Conservation (phyloP, 2,888 invertebrate genomes). For the Aleiodes leptofemur region DNA sequence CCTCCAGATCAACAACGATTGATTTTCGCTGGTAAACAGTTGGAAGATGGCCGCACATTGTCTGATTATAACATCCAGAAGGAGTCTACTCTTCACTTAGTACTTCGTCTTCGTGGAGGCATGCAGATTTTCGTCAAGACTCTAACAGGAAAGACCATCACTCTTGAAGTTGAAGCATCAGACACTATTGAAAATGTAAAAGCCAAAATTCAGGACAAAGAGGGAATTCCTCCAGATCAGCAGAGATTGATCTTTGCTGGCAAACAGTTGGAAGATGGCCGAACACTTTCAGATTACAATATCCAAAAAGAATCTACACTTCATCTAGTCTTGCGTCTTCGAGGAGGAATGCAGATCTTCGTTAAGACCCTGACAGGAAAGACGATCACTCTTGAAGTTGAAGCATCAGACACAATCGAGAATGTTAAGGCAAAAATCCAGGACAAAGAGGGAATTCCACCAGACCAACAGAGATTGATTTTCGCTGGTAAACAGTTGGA, state of each 20-base stretch:
- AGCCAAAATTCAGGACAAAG: constrained; percentile 57
- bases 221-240: constrained; percentile 56
- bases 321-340: constrained; percentile 53
- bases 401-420: constrained; percentile 55
- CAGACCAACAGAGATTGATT: constrained; percentile 56
- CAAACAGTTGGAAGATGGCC: constrained; percentile 54
- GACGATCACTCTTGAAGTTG: constrained; percentile 54
- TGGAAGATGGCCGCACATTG: constrained; percentile 53
- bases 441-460: constrained; percentile 57
- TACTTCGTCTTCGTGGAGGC: constrained; percentile 55
- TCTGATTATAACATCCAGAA: constrained; percentile 56
- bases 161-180: constrained; percentile 56
- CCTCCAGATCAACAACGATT: constrained; percentile 54
- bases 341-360: constrained; percentile 56
- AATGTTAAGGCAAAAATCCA: constrained; percentile 56
- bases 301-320: constrained; percentile 56
- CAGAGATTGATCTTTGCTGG: constrained; percentile 56
- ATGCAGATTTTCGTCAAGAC: constrained; percentile 58
- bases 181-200: constrained; percentile 57
- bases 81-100: constrained; percentile 55
- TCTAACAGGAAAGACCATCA: constrained; percentile 56
- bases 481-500: constrained; percentile 56
- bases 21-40: constrained; percentile 54
- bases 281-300: constrained; percentile 53
- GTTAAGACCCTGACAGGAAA: constrained; percentile 54